A percentile compares a stretch with the other conserved stretches of the same genome.
Evolutionary conservation across 2,113 vertebrate genomes (phyloP).

Genomic region (Oncorhynchus keta): DNA sequence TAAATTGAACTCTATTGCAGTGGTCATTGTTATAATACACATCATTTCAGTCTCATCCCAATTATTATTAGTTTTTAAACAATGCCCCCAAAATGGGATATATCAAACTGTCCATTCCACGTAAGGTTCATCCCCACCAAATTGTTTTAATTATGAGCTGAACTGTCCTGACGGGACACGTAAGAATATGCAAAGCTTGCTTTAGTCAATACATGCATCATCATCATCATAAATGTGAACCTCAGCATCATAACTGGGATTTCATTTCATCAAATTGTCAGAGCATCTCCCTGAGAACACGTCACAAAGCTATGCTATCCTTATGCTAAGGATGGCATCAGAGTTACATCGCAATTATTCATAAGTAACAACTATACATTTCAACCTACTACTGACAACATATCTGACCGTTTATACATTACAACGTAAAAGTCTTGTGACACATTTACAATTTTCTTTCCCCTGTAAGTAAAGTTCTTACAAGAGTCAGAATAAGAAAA

Average conservation of each 20-base stretch:
- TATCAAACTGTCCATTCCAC: conserved; percentile 4
- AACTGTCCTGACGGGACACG: conserved; percentile 49
- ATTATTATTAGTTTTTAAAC: conserved; percentile 1
- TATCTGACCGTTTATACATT: not conserved
- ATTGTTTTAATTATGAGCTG: not conserved
- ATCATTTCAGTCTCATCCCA: conserved; percentile 20
- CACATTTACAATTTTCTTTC: conserved; percentile 38
- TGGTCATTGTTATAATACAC: conserved; percentile 13
- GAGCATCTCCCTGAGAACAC: conserved; percentile 67
- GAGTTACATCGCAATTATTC: conserved; percentile 43
- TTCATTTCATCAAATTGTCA: conserved; percentile 13
- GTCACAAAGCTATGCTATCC: conserved; percentile 56
- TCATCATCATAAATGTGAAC: not conserved
- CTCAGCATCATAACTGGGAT: conserved; percentile 28
- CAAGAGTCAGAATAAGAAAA: conserved; percentile 70
- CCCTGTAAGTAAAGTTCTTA: conserved; percentile 41
- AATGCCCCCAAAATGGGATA: not conserved
- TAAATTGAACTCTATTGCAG: conserved; percentile 26
- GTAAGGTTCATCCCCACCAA: not conserved
- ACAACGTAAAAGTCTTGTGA: conserved; percentile 15
- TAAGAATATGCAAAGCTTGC: conserved; percentile 39
- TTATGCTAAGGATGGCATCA: conserved; percentile 54
- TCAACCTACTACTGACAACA: not conserved
- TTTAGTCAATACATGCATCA: conserved; percentile 4
- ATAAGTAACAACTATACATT: conserved; percentile 26